Conservation (phyloP, 2,797 vertebrate genomes). For the Todus mexicanus region DNA sequence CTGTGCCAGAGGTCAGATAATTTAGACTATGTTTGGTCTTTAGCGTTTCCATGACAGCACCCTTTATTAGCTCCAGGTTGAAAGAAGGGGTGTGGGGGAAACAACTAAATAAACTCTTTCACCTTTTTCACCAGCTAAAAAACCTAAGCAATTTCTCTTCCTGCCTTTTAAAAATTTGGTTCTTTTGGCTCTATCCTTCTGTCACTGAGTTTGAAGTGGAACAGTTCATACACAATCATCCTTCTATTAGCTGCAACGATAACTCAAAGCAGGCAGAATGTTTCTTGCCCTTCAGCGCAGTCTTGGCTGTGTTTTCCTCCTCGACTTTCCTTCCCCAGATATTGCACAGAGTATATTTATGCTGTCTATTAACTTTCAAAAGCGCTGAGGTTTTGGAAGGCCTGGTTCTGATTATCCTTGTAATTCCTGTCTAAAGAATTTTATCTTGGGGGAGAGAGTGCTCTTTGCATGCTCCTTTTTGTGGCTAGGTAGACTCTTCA, state of each 20-base stretch:
- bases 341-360: slow-evolving; percentile 5
- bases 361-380: slow-evolving; percentile 40
- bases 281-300: neutral
- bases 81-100: neutral
- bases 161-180: neutral
- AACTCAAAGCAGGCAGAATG: neutral
- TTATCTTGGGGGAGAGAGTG: neutral
- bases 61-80: slow-evolving; percentile 44
- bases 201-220: neutral
- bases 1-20: slow-evolving; percentile 55
- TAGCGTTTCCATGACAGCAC: slow-evolving; percentile 36
- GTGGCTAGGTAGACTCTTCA: neutral
- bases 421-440: slow-evolving; percentile 2
- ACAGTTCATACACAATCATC: neutral
- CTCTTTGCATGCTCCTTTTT: neutral
- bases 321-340: neutral
- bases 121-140: neutral
- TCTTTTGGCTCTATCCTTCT: neutral
- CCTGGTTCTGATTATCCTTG: slow-evolving; percentile 22
- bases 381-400: neutral
- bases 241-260: neutral
- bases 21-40: slow-evolving; percentile 29
- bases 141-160: neutral
- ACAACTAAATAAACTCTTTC: neutral
- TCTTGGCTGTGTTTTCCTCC: neutral